These are phyloP conservation scores for Threskiornis aethiopicus DNA, from an alignment of 2,797 vertebrate species.

Conservation along the genomic window DNA sequence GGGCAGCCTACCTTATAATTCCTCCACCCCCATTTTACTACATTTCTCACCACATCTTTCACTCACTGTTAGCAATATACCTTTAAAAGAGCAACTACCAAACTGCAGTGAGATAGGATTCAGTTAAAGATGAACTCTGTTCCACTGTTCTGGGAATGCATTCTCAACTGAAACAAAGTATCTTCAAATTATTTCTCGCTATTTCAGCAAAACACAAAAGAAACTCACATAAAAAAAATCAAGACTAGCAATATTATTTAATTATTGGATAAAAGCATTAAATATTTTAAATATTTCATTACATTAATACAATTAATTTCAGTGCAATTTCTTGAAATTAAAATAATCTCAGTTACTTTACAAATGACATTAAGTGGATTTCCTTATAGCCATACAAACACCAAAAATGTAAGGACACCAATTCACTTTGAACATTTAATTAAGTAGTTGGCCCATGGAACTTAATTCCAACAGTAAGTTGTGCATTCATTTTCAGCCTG, in stretches of 20 bases:
- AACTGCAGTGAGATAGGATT: not conserved
- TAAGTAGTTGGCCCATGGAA: not conserved
- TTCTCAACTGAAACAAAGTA: not conserved
- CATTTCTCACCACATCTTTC: not conserved
- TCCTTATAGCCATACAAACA: not conserved
- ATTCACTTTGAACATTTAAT: not conserved
- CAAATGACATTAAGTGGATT: not conserved
- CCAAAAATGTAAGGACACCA: not conserved
- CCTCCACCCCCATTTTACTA: not conserved
- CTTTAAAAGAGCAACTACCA: not conserved
- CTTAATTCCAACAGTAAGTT: not conserved
- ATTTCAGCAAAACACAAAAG: not conserved
- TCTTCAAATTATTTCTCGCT: not conserved
- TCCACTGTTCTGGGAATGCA: not conserved
- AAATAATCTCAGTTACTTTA: not conserved
- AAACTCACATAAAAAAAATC: not conserved
- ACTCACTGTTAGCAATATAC: not conserved
- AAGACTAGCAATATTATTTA: not conserved
- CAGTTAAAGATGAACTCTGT: not conserved
- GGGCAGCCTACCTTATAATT: not conserved
- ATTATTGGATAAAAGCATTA: not conserved
- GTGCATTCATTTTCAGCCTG: not conserved
- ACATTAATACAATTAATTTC: not conserved
- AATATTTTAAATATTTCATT: not conserved
- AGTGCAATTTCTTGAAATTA: not conserved